These are phyloP conservation scores for Hemithea aestivaria DNA, from an alignment of 2,888 invertebrate species.

Conservation along the genomic window DNA sequence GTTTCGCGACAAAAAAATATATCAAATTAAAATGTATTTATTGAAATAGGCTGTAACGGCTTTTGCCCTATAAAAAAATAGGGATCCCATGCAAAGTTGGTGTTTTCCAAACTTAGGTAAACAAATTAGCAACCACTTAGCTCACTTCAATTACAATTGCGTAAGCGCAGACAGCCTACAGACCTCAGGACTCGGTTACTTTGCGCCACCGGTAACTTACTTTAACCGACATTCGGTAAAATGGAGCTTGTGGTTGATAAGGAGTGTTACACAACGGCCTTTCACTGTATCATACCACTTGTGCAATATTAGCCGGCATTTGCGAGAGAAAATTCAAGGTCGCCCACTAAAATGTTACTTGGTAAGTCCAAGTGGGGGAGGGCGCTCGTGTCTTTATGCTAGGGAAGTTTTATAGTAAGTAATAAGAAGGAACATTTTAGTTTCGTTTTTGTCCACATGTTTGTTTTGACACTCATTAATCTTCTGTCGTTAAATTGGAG, in stretches of 20 bases:
- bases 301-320: slow-evolving; percentile 31
- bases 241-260: slow-evolving; percentile 41
- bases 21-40: no score
- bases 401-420: no score
- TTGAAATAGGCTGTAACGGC: no score
- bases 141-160: slow-evolving; percentile 19
- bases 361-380: no score
- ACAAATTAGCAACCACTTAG: slow-evolving; percentile 11
- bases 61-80: no score
- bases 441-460: neutral
- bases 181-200: slow-evolving; percentile 22
- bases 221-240: slow-evolving; percentile 31
- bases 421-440: neutral
- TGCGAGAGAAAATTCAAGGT: slow-evolving; percentile 43
- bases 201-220: slow-evolving; percentile 20
- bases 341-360: slow-evolving; percentile 8
- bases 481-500: no score
- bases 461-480: neutral
- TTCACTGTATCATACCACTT: slow-evolving; percentile 42
- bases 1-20: no score
- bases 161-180: slow-evolving; percentile 16
- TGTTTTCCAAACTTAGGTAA: slow-evolving; percentile 10
- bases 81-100: no score
- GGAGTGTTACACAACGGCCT: slow-evolving; percentile 50
- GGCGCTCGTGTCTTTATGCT: no score